Evolutionary conservation across 2,113 vertebrate genomes (phyloP).

Genomic region (Pseudorhombus dupliciocellatus): DNA sequence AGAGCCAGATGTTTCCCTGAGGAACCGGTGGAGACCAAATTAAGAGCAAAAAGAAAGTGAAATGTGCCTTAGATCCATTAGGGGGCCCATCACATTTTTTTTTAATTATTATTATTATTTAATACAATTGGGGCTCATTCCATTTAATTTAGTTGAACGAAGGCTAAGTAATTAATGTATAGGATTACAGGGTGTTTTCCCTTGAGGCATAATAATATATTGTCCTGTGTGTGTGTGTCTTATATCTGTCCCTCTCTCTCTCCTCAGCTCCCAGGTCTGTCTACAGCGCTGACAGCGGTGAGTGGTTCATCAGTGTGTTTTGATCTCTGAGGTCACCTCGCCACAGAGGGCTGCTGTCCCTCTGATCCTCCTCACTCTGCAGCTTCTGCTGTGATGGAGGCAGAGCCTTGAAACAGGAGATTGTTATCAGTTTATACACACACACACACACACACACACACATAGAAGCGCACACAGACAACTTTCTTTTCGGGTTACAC

Average conservation of each 20-base stretch:
- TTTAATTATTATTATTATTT: too few relatives aligned
- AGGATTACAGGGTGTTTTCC: not conserved
- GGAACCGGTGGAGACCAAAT: too few relatives aligned
- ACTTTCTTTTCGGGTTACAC: not conserved
- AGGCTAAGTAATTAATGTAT: too few relatives aligned
- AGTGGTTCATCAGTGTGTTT: constrained; percentile 69
- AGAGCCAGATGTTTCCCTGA: too few relatives aligned
- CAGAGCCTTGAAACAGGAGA: constrained; percentile 38
- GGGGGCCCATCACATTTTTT: too few relatives aligned
- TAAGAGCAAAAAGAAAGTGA: too few relatives aligned
- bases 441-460: not conserved
- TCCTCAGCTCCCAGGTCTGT: constrained; percentile 79
- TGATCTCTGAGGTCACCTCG: constrained; percentile 47
- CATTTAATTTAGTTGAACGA: too few relatives aligned
- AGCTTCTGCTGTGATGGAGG: constrained; percentile 25
- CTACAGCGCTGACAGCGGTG: constrained; percentile 90
- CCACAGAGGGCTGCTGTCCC: not conserved
- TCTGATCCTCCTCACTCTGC: constrained; percentile 35
- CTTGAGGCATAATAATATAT: not conserved
- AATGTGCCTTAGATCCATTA: too few relatives aligned
- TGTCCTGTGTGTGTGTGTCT: not conserved
- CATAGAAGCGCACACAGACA: constrained; percentile 5
- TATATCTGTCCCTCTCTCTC: constrained; percentile 8
- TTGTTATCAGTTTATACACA: constrained; percentile 31
- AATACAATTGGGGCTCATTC: too few relatives aligned